Evolutionary conservation across 2,113 vertebrate species (phyloP), one percentile per base, ranked within the genome.

Genomic region (Calidris pygmaea): DNA sequence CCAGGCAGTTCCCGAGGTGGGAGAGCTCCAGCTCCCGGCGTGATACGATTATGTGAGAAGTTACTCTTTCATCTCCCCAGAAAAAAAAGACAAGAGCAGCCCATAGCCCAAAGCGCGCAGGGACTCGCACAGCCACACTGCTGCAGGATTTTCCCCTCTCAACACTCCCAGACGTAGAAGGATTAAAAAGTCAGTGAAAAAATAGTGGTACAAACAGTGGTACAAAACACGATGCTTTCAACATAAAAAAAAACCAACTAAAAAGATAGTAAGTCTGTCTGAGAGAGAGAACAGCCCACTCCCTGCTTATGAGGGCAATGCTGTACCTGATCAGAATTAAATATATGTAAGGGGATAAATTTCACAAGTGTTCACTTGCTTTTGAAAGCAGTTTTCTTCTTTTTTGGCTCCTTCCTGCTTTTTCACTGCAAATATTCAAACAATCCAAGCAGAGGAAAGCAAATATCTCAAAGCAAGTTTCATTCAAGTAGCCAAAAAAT

Each of bases 21-120:
- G 70, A 62, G 53, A 93, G 65, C 65, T 65, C 24, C 73, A 65
- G 58, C 81, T 89, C 59, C 70, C 35, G n/a, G 9, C 60, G 63
- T 14, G 20, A 76, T 47, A 27, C 0, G 0, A 72, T 68, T 63
- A 35, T 5, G 2, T 15, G 56, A 76, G 39, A 48, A 34, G 59
- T 59, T 68, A 9, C 22, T 41, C 74, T 75, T 72, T 62, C 12
- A 27, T 58, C 34, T 62, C 62, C 48, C 14, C 37, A 39, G 12
- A 24, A 56, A 20, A 35, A 37, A 17, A 35, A 52, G 7, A 20
- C 3, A 17, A 65, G 14, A 56, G 16, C 0, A 5, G 15, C 30
- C 22, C 29, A 13, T 4, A 77, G 55, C 77, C 43, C 60, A 17
- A 29, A 53, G 48, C 2, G 48, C 13, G 9, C 10, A 18, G 35